Percentiles rank a stretch among this genome's conserved stretches.
Conservation (phyloP, 2,888 invertebrate genomes). For the Catocala nupta region DNA sequence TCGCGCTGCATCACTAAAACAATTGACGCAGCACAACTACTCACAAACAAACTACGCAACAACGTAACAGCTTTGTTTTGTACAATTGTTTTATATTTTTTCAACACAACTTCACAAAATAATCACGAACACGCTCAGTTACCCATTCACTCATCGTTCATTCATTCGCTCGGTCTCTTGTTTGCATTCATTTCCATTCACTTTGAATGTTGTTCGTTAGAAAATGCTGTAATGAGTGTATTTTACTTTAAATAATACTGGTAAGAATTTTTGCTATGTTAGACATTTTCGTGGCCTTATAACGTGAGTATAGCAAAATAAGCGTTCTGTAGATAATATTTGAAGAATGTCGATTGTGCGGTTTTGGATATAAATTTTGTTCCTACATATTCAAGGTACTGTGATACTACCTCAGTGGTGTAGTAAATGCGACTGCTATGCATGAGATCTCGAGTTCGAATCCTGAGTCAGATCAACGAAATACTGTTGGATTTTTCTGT, state of each 20-base stretch:
- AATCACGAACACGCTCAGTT: conserved; percentile 48
- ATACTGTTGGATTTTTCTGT: too few relatives aligned
- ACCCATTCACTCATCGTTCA: conserved; percentile 42
- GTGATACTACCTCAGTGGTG: too few relatives aligned
- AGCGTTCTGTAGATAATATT: conserved; percentile 21
- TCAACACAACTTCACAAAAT: conserved; percentile 36
- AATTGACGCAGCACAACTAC: conserved; percentile 23
- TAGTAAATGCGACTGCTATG: too few relatives aligned
- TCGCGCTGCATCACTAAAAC: conserved; percentile 24
- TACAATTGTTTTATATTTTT: conserved; percentile 38
- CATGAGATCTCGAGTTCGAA: too few relatives aligned
- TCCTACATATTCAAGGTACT: too few relatives aligned
- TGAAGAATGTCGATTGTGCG: conserved; percentile 12
- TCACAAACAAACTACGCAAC: conserved; percentile 28
- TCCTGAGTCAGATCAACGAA: too few relatives aligned
- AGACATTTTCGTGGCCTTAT: conserved; percentile 35
- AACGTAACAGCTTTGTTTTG: conserved; percentile 15
- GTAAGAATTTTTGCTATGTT: conserved; percentile 38
- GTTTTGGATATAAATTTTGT: not conserved
- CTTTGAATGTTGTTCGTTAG: conserved; percentile 35
- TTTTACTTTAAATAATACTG: conserved; percentile 27
- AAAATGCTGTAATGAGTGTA: conserved; percentile 42
- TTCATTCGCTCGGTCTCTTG: conserved; percentile 36
- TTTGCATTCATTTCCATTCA: conserved; percentile 15
- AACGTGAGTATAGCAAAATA: conserved; percentile 21